These are phyloP conservation scores for Drosophila bunnanda DNA, from an alignment of 2,888 invertebrate genomes.

Conservation along the genomic window DNA sequence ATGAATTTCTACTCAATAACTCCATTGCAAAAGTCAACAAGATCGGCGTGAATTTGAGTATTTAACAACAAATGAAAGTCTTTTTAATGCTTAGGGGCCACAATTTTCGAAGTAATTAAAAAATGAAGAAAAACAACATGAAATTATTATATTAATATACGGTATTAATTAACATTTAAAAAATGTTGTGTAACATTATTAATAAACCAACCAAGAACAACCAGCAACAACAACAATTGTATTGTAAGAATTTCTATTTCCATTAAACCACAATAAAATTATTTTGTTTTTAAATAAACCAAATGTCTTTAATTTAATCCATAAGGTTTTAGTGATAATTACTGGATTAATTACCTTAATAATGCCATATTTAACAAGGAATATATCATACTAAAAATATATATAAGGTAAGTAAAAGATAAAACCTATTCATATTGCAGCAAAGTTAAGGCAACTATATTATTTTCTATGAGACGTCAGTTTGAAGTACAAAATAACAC, in stretches of 20 bases:
- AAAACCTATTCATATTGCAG: no score
- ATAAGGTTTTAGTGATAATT: not conserved
- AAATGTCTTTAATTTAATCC: not conserved
- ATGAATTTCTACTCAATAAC: conserved; percentile 62
- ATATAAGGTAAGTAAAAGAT: not conserved
- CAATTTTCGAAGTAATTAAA: conserved; percentile 81
- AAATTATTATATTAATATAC: conserved; percentile 77
- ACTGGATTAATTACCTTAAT: not conserved
- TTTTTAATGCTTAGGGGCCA: conserved; percentile 84
- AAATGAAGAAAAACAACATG: conserved; percentile 69
- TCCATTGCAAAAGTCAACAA: conserved; percentile 35
- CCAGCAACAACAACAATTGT: conserved; percentile 70
- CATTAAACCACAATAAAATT: conserved; percentile 71
- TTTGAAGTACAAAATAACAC: no score
- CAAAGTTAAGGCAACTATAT: no score
- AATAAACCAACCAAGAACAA: conserved; percentile 60
- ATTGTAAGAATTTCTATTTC: conserved; percentile 79
- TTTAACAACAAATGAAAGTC: conserved; percentile 73
- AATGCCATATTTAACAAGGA: not conserved
- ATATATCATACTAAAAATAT: not conserved
- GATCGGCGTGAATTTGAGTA: conserved; percentile 44
- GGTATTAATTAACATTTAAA: conserved; percentile 76
- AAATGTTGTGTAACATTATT: conserved; percentile 79
- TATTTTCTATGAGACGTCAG: no score
- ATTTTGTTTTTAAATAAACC: conserved; percentile 71